A percentile compares a stretch with the other conserved stretches of the same genome.
Conservation (phyloP, 2,113 vertebrate species). For the human (Homo sapiens) region GRCh38 chr19:58224501-58225000, state of each 20-base stretch:
- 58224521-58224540: not conserved
- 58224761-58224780: conserved; percentile 35
- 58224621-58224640: not conserved
- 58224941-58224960: not conserved
- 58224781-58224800: conserved; percentile 21
- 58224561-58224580: conserved; percentile 13
- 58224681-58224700: no score
- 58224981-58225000: not conserved
- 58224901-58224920: not conserved
- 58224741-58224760: not conserved
- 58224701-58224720: not conserved
- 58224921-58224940: not conserved
- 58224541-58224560: rapidly evolving
- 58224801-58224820: not conserved
- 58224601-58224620: conserved; percentile 55
- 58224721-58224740: not conserved
- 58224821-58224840: not conserved
- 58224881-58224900: not conserved
- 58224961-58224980: not conserved
- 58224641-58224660: not conserved
- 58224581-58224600: conserved; percentile 62
- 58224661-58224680: not conserved
- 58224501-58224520: conserved; percentile 30
- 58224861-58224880: not conserved
- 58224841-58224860: not conserved